Percentiles rank a stretch among this genome's conserved stretches.
These are phyloP conservation scores for Ectemnius continuus DNA, from an alignment of 2,888 invertebrate genomes.

Conservation along the genomic window DNA sequence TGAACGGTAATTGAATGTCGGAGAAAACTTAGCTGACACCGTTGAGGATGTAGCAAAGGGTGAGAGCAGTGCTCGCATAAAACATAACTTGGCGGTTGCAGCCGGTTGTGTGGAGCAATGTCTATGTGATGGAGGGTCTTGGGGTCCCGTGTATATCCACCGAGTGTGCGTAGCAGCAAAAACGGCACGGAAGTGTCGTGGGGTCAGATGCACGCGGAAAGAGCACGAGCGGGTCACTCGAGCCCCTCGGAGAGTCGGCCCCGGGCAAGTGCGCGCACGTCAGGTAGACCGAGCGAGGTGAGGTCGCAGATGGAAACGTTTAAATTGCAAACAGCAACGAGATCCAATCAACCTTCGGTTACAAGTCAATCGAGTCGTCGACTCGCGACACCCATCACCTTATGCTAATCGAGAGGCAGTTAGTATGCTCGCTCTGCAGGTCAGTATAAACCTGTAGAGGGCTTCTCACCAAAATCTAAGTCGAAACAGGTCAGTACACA, in stretches of 20 bases:
- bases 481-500: not conserved
- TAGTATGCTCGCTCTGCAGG: not conserved
- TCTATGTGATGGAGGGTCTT: not conserved
- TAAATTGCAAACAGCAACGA: slow-evolving; percentile 57
- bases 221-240: not conserved
- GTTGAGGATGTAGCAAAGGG: no score
- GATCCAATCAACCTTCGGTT: slow-evolving; percentile 63
- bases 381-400: slow-evolving; percentile 47
- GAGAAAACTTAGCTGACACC: no score
- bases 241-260: not conserved
- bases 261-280: not conserved
- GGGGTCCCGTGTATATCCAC: not conserved
- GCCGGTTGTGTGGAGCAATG: no score
- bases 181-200: slow-evolving; percentile 32
- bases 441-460: not conserved
- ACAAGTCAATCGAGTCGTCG: slow-evolving; percentile 62
- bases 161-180: slow-evolving; percentile 13
- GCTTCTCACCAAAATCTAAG: no score
- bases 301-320: slow-evolving; percentile 55
- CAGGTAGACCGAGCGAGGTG: slow-evolving; percentile 16
- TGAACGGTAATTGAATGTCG: no score
- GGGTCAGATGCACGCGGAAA: slow-evolving; percentile 40
- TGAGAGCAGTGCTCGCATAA: no score
- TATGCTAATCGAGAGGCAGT: slow-evolving; percentile 55
- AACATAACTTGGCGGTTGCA: no score